Evolutionary conservation across 2,888 invertebrate species (phyloP).

Genomic region (Augiades crinisus): DNA sequence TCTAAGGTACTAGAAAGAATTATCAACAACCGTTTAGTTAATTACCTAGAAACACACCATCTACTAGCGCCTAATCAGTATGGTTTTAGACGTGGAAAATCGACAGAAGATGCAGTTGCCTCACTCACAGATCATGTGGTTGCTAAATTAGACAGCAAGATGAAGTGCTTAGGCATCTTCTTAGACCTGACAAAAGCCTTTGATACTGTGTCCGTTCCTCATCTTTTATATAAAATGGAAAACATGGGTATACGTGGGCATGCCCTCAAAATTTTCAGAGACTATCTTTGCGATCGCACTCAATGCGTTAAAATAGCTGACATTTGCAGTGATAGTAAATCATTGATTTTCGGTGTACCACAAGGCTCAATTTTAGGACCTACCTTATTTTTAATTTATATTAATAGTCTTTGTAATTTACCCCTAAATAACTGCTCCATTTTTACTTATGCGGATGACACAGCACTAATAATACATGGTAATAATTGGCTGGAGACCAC

Average conservation of each 20-base stretch:
- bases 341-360: background rate
- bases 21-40: constrained; percentile 16
- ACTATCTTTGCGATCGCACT: background rate
- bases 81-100: constrained; percentile 19
- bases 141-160: constrained; percentile 16
- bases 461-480: constrained; percentile 2
- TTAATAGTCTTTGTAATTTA: constrained; percentile 3
- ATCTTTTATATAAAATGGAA: background rate
- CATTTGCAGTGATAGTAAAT: background rate
- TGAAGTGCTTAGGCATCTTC: constrained; percentile 21
- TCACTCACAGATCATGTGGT: constrained; percentile 8
- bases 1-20: constrained; percentile 29
- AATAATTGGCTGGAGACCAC: constrained; percentile 4
- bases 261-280: background rate
- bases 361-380: constrained; percentile 4
- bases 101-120: constrained; percentile 17
- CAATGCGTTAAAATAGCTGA: constrained; percentile 8
- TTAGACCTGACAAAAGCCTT: no score
- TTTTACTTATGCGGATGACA: constrained; percentile 5
- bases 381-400: constrained; percentile 1
- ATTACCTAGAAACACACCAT: constrained; percentile 10
- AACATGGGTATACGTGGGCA: background rate
- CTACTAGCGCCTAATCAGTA: constrained; percentile 13
- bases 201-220: constrained; percentile 22
- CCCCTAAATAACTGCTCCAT: background rate